phyloP scores from a whole-genome alignment of 2,888 invertebrate species.

The Neoitamus cyanurus region DNA sequence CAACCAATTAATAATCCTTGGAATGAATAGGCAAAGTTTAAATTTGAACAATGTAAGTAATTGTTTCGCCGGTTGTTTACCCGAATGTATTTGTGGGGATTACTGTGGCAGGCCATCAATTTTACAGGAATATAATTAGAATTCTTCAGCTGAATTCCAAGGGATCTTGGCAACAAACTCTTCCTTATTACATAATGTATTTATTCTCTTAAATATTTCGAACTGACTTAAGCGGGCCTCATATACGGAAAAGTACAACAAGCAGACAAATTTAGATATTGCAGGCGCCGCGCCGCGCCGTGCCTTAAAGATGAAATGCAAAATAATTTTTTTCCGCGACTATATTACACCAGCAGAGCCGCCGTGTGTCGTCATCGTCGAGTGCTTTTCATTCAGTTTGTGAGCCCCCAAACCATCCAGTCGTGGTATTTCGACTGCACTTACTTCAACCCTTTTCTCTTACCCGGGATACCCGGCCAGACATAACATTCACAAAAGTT shows the following conservation, averaged over 20 bases:
- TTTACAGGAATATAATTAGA: neutral
- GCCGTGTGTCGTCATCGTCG: neutral
- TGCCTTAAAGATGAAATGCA: neutral
- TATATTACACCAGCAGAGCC: neutral
- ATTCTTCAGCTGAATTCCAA: neutral
- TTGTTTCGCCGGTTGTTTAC: neutral
- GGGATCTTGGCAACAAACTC: neutral
- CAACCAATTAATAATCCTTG: neutral
- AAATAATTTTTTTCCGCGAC: neutral
- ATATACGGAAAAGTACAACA: neutral
- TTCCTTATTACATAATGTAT: neutral
- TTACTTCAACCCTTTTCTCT: neutral
- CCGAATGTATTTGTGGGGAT: neutral
- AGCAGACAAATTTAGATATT: neutral
- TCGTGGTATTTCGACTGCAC: neutral
- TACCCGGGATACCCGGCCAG: neutral
- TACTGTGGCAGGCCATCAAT: neutral
- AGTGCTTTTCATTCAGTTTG: neutral
- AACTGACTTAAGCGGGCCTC: neutral
- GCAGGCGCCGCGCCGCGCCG: too few relatives aligned
- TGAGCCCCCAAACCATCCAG: neutral
- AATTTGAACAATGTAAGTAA: neutral
- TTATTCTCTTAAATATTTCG: neutral
- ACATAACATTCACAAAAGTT: conserved; percentile 22
- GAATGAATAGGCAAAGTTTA: neutral